These are phyloP conservation scores for Pristiophorus japonicus DNA, from an alignment of 2,113 vertebrate genomes.

Conservation along the genomic window DNA sequence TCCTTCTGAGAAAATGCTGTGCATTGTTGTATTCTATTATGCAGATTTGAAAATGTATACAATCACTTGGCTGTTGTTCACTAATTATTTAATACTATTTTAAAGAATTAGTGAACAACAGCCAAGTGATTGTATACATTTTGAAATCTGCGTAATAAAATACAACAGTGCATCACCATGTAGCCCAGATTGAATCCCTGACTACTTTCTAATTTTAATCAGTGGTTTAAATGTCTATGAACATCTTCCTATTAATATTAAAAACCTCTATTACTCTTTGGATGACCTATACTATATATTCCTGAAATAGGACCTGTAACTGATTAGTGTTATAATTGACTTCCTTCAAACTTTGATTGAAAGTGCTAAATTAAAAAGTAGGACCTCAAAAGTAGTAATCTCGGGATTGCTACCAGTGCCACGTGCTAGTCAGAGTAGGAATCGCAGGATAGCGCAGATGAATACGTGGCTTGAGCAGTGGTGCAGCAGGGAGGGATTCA, in stretches of 20 bases:
- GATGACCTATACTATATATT: background rate
- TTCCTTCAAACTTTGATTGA: constrained; percentile 26
- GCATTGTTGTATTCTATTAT: background rate
- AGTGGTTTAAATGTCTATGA: constrained; percentile 24
- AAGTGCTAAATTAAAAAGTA: background rate
- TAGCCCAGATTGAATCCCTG: constrained; percentile 11
- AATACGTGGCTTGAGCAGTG: too few relatives aligned
- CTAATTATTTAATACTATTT: background rate
- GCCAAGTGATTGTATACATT: constrained; percentile 15
- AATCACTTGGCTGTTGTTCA: constrained; percentile 22
- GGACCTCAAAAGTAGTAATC: too few relatives aligned
- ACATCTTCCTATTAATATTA: constrained; percentile 35
- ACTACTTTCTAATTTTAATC: constrained; percentile 15
- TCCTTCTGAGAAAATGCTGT: background rate
- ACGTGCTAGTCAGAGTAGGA: too few relatives aligned
- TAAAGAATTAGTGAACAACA: background rate
- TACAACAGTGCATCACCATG: background rate
- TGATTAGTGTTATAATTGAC: constrained; percentile 33
- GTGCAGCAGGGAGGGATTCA: too few relatives aligned
- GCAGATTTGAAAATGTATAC: constrained; percentile 1
- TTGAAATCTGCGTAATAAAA: constrained; percentile 18
- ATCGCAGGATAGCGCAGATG: too few relatives aligned
- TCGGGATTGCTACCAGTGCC: too few relatives aligned
- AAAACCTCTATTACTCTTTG: constrained; percentile 33
- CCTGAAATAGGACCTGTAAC: background rate